phyloP scores from a whole-genome alignment of 2,888 invertebrate genomes.

The Leptinotarsa haldemani region DNA sequence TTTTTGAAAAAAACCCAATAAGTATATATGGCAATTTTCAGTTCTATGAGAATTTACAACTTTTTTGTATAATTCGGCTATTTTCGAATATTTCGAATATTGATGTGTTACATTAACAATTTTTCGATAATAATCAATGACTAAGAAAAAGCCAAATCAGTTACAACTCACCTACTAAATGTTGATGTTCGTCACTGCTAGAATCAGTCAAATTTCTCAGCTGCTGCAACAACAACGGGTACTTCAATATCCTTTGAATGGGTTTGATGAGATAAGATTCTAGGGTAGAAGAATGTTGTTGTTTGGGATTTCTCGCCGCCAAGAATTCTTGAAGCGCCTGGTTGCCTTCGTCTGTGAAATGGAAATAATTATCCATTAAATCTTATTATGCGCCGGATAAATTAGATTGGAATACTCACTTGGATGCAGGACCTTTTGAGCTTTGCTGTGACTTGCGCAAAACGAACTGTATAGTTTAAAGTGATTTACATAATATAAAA shows the following conservation, averaged over 20 bases:
- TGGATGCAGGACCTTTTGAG: constrained; percentile 97
- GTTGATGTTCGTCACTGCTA: constrained; percentile 92
- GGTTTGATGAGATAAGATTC: constrained; percentile 99
- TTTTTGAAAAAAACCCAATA: no score
- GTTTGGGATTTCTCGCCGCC: constrained; percentile 92
- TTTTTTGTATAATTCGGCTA: no score
- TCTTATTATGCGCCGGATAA: not conserved
- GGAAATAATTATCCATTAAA: not conserved
- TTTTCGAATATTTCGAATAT: no score
- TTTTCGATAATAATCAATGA: no score
- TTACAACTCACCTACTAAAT: constrained; percentile 82
- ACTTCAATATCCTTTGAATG: constrained; percentile 97
- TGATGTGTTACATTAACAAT: no score
- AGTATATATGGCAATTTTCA: no score
- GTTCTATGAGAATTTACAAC: no score
- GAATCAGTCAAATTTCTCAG: constrained; percentile 93
- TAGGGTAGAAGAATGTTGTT: constrained; percentile 95
- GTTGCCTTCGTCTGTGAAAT: constrained; percentile 88
- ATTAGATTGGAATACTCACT: constrained; percentile 75
- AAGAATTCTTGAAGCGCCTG: constrained; percentile 96
- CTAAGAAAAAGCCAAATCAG: not conserved
- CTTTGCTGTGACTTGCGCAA: constrained; percentile 98
- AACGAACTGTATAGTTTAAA: constrained; percentile 99
- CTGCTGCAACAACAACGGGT: constrained; percentile 94
- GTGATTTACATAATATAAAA: constrained; percentile 97